phyloP scores from a whole-genome alignment of 2,888 invertebrate genomes.

The Phragmatobia fuliginosa region DNA sequence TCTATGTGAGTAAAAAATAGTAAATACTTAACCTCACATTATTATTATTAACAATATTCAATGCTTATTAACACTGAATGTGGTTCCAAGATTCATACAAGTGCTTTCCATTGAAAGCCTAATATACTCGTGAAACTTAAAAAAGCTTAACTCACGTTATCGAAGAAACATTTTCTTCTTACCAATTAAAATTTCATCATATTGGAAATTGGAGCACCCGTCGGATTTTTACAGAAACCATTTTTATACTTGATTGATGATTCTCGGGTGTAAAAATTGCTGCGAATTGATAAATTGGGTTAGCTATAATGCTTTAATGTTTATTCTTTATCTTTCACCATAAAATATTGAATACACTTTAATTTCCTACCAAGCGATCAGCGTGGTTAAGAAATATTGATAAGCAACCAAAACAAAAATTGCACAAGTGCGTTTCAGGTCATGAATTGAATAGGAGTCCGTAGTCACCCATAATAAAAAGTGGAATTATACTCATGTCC shows the following conservation, averaged over 20 bases:
- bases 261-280: constrained; percentile 49
- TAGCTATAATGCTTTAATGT: constrained; percentile 33
- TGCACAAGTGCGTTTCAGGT: no score
- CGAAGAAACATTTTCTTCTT: constrained; percentile 22
- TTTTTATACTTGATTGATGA: constrained; percentile 66
- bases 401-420: no score
- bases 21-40: not conserved
- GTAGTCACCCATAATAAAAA: no score
- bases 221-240: constrained; percentile 53
- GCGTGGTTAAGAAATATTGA: not conserved
- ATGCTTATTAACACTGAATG: not conserved
- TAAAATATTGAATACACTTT: not conserved
- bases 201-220: constrained; percentile 43
- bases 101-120: not conserved
- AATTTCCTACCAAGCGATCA: not conserved
- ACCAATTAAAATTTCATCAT: constrained; percentile 56
- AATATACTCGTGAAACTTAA: not conserved
- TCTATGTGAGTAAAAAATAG: no score
- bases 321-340: constrained; percentile 19
- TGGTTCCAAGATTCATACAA: not conserved
- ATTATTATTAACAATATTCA: not conserved
- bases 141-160: not conserved
- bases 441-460: no score
- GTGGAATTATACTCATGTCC: no score
- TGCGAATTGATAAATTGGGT: constrained; percentile 52